A percentile compares a stretch with the other conserved stretches of the same genome.
phyloP scores from a whole-genome alignment of 2,113 vertebrate genomes.

The Zosterops borbonicus region DNA sequence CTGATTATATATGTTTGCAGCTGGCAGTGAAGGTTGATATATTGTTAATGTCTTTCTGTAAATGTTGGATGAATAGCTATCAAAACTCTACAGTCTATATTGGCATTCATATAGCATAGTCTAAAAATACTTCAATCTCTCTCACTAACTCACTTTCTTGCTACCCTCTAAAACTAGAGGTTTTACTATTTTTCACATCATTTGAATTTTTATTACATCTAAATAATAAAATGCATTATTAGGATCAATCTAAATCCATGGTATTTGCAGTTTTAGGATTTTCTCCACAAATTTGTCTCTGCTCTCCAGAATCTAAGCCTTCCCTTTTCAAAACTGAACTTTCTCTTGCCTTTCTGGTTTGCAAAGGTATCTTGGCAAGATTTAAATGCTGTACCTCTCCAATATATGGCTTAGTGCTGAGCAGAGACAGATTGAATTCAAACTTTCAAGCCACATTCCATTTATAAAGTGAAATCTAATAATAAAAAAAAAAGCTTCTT shows the following conservation, averaged over 20 bases:
- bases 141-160: not conserved
- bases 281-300: constrained; percentile 61
- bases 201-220: constrained; percentile 74
- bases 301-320: constrained; percentile 56
- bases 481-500: not conserved
- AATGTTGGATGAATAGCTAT: constrained; percentile 68
- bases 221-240: constrained; percentile 76
- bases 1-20: constrained; percentile 69
- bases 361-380: constrained; percentile 36
- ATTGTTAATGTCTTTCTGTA: constrained; percentile 69
- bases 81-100: constrained; percentile 64
- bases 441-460: constrained; percentile 30
- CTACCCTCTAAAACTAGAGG: constrained; percentile 46
- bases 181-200: constrained; percentile 69
- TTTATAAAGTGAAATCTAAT: constrained; percentile 29
- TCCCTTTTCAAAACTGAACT: constrained; percentile 57
- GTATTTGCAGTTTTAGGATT: constrained; percentile 69
- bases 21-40: constrained; percentile 68
- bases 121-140: constrained; percentile 64
- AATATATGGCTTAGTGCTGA: constrained; percentile 20
- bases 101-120: constrained; percentile 66
- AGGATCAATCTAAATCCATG: constrained; percentile 68
- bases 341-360: constrained; percentile 37
- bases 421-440: constrained; percentile 52
- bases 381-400: constrained; percentile 48